These are phyloP conservation scores for Amphiprion percula DNA, from an alignment of 2,113 vertebrate species.

Conservation along the genomic window DNA sequence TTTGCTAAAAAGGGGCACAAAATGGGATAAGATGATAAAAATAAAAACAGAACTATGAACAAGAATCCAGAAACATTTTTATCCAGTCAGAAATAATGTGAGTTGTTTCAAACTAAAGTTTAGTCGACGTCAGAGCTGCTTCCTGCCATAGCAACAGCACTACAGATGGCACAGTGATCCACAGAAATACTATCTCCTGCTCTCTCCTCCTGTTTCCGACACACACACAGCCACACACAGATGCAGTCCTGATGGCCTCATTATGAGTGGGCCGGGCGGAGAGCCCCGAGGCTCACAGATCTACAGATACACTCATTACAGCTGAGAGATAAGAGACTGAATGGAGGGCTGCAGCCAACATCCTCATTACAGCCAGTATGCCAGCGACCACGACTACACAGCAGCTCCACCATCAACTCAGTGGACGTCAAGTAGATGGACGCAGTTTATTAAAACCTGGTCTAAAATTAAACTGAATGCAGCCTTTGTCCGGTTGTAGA, in stretches of 20 bases:
- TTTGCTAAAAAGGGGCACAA: too few species aligned
- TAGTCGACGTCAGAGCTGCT: not conserved
- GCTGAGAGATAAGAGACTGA: conserved; percentile 20
- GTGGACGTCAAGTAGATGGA: not conserved
- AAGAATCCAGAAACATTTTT: too few species aligned
- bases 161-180: conserved; percentile 6
- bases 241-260: conserved; percentile 58
- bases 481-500: not conserved
- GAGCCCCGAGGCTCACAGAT: conserved; percentile 28
- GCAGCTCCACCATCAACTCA: not conserved
- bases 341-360: not conserved
- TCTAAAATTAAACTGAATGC: not conserved
- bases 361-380: conserved; percentile 35
- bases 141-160: conserved; percentile 19
- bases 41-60: too few species aligned
- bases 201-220: not conserved
- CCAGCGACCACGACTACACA: not conserved
- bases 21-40: too few species aligned
- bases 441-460: not conserved
- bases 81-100: too few species aligned
- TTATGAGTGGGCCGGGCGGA: conserved; percentile 48
- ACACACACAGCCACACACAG: conserved; percentile 25
- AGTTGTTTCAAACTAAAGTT: not conserved
- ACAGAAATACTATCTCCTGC: not conserved
- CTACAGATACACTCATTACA: conserved; percentile 48